phyloP scores from a whole-genome alignment of 2,797 vertebrate species.

The Phoxinus dragarum region DNA sequence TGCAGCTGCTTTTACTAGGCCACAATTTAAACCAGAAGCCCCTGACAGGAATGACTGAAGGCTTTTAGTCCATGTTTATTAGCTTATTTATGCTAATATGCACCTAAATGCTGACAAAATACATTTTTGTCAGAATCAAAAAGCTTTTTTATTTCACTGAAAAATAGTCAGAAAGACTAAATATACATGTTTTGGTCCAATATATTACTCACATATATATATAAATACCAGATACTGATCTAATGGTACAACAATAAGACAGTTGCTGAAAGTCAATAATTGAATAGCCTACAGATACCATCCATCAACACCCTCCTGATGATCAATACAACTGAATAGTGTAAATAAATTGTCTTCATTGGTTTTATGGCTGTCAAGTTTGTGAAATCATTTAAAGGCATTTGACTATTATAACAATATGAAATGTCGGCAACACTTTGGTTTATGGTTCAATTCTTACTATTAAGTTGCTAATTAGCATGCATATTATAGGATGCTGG shows the following conservation, averaged over 20 bases:
- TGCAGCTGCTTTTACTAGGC: constrained; percentile 72
- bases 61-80: neutral
- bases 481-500: too few species aligned
- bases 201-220: neutral
- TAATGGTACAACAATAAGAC: neutral
- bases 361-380: neutral
- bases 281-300: neutral
- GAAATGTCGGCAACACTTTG: too few species aligned
- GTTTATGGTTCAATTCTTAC: too few species aligned
- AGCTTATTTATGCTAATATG: neutral
- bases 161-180: neutral
- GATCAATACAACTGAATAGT: neutral
- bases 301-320: neutral
- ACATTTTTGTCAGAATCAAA: too few species aligned
- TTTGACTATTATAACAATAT: neutral
- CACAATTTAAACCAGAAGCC: constrained; percentile 48
- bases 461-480: too few species aligned
- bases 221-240: neutral
- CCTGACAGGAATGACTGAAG: constrained; percentile 15
- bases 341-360: neutral
- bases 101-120: neutral
- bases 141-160: neutral
- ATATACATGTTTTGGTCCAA: neutral
- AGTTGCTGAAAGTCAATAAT: neutral
- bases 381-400: neutral